Base-by-base conservation (phyloP, 2,888 invertebrate species). In the Schizaphis graminum region DNA sequence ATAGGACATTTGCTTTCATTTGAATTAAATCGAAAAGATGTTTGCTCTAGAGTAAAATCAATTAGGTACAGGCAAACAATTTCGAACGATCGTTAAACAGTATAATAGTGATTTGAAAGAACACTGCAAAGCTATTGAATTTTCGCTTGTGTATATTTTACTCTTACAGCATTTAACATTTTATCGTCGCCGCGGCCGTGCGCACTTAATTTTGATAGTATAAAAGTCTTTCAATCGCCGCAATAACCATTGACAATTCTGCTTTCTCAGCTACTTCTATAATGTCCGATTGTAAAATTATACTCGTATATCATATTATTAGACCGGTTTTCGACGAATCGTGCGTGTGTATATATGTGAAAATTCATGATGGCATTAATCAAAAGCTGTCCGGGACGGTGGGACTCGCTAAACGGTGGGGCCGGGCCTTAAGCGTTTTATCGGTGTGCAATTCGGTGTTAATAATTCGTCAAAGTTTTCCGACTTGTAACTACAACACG, bases 381-480 rank as follows among this genome's bases (percentile, higher is more conserved):
- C 21, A 47, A 86, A 86, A 86, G 35, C 57, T 44, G 28, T 88
- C 57, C 26, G 5, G 13, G 41, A 61, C 28, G 26, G 44, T 11
- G 5, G 13, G 41, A 61, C 28, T 13, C 44, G 24, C 21, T 47
- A 86, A 86, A 47, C 86, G 86, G 44, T 47, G 86, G 86, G 13
- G 86, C 11, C 1, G n/a, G 35, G 88, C 53, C n/a, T 53, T 77
- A 77, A 77, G 77, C 77, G 77, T 77, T 77, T 77, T 77, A 77
- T 77, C 35, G 24, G 49, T 35, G 91, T n/a, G 85, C 85, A 56
- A 56, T 21, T 35, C 49, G 56, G 84, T 35, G 91, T 86, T 53
- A 86, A 67, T 94, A 94, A 91, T 90, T 44, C 67, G 89, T 90
- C 93, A 90, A 90, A 86, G 85, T 84, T 16, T 53, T 90, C 57